These are phyloP conservation scores for Centropristis striata DNA, from an alignment of 2,113 vertebrate genomes.

Conservation along the genomic window DNA sequence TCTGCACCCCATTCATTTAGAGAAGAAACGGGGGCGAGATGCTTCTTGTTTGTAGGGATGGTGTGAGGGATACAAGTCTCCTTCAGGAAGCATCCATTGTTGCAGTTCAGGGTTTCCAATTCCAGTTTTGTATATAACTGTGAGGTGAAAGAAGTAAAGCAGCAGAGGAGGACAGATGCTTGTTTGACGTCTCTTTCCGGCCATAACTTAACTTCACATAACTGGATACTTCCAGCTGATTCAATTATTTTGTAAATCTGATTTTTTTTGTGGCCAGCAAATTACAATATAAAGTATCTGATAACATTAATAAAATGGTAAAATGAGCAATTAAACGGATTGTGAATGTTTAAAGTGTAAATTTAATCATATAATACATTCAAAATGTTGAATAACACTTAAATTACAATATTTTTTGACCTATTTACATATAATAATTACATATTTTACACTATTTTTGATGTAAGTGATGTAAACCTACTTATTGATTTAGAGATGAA, in stretches of 20 bases:
- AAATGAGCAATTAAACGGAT: slow-evolving; percentile 22
- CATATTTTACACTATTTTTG: slow-evolving; percentile 7
- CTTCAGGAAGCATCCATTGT: background rate
- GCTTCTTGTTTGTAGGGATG: background rate
- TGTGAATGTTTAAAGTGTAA: slow-evolving; percentile 37
- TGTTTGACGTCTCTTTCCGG: background rate
- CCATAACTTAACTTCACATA: background rate
- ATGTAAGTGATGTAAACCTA: slow-evolving; percentile 30
- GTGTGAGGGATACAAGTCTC: background rate
- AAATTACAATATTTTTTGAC: background rate
- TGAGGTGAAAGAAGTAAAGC: background rate
- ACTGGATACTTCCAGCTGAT: background rate
- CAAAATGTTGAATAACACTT: slow-evolving; percentile 5
- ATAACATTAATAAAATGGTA: background rate
- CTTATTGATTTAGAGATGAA: background rate
- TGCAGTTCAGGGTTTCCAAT: background rate
- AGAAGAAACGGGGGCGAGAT: background rate
- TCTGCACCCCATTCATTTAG: background rate
- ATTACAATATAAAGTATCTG: background rate
- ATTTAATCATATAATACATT: slow-evolving; percentile 11
- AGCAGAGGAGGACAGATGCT: background rate
- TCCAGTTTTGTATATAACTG: too few species aligned
- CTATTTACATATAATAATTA: slow-evolving; percentile 43
- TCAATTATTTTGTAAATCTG: too few species aligned
- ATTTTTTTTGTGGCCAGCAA: too few species aligned